phyloP scores from a whole-genome alignment of 2,113 vertebrate species.

The Cyanocitta stelleri region DNA sequence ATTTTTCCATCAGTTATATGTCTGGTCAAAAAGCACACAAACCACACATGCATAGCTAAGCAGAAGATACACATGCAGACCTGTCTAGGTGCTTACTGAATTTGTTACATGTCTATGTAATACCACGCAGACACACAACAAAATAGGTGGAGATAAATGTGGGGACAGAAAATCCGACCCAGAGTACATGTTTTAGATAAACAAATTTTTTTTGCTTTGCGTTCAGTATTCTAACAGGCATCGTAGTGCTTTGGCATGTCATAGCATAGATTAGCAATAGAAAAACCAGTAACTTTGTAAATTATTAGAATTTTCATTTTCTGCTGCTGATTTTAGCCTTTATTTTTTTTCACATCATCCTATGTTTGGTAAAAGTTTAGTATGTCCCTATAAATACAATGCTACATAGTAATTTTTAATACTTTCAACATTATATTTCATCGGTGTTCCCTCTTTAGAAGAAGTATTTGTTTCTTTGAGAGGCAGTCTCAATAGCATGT shows the following conservation, averaged over 20 bases:
- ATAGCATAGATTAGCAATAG: background rate
- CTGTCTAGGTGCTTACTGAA: background rate
- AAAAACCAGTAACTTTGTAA: background rate
- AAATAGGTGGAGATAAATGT: background rate
- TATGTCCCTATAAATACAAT: background rate
- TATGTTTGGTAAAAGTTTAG: background rate
- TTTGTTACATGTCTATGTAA: background rate
- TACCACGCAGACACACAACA: background rate
- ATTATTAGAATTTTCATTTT: background rate
- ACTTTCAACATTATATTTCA: background rate
- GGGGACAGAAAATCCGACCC: background rate
- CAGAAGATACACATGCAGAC: background rate
- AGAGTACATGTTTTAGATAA: background rate
- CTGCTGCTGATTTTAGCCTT: background rate
- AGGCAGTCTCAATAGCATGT: background rate
- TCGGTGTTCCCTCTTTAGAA: background rate
- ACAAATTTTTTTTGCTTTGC: background rate
- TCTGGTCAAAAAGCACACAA: background rate
- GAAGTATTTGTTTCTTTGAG: background rate
- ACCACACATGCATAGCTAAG: background rate
- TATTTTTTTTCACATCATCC: background rate
- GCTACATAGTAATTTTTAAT: background rate
- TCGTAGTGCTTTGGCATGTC: background rate
- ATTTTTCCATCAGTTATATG: background rate
- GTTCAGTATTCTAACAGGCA: background rate